These are phyloP conservation scores for Hecatera dysodea DNA, from an alignment of 2,888 invertebrate genomes.

Conservation along the genomic window DNA sequence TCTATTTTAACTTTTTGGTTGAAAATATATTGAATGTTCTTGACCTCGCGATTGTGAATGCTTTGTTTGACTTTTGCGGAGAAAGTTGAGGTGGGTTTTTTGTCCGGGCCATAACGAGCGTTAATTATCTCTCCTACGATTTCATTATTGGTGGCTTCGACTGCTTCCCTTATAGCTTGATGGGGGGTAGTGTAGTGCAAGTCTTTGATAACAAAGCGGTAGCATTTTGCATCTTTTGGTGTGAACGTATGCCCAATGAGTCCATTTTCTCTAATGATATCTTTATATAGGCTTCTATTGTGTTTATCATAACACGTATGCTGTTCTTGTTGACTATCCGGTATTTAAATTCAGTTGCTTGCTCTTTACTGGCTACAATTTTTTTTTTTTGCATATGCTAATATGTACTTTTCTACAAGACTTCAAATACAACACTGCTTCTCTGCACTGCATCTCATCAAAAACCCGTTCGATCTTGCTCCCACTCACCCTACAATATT, in stretches of 20 bases:
- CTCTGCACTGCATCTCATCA: too few relatives aligned
- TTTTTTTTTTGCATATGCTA: too few relatives aligned
- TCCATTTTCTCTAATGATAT: too few relatives aligned
- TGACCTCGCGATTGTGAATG: background rate
- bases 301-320: too few relatives aligned
- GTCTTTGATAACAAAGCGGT: constrained; percentile 9
- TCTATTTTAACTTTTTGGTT: constrained; percentile 12
- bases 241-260: background rate
- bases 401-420: too few relatives aligned
- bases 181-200: background rate
- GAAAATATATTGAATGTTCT: background rate
- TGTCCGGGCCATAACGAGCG: constrained; percentile 2
- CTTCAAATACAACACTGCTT: too few relatives aligned
- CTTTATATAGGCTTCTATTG: too few relatives aligned
- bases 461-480: too few relatives aligned
- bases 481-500: too few relatives aligned
- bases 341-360: too few relatives aligned
- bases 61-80: background rate
- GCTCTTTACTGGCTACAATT: too few relatives aligned
- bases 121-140: constrained; percentile 4
- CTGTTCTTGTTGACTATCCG: too few relatives aligned
- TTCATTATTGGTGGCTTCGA: constrained; percentile 1
- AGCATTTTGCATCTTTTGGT: constrained; percentile 7
- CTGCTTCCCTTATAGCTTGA: background rate
- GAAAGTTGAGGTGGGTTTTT: background rate